Evolutionary conservation across 2,888 invertebrate genomes (phyloP).

Genomic region (Hydrotaea diabolus): DNA sequence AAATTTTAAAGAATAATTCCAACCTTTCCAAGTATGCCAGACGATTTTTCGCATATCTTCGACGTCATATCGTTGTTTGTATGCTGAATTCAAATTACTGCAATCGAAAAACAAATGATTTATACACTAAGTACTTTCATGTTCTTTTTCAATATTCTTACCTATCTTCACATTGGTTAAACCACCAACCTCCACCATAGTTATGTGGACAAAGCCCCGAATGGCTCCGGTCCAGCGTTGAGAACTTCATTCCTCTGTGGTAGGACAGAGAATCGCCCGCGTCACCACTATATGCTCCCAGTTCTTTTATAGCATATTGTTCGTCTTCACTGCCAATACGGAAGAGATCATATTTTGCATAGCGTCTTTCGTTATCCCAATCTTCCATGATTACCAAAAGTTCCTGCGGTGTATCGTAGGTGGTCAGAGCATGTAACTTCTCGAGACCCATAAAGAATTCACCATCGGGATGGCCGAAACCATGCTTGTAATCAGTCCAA

Average conservation of each 20-base stretch:
- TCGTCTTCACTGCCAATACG: constrained; percentile 85
- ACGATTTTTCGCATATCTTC: neutral
- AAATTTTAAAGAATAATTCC: constrained; percentile 6
- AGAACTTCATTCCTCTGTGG: constrained; percentile 86
- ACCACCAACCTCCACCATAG: constrained; percentile 89
- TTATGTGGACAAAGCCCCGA: constrained; percentile 84
- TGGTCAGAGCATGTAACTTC: constrained; percentile 82
- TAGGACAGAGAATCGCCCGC: constrained; percentile 86
- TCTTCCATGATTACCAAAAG: constrained; percentile 85
- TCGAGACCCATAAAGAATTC: constrained; percentile 88
- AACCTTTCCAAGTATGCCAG: constrained; percentile 17
- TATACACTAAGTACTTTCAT: too few relatives aligned
- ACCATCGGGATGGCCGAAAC: constrained; percentile 86
- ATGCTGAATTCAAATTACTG: constrained; percentile 1
- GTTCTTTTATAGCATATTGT: constrained; percentile 84
- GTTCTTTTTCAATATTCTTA: neutral
- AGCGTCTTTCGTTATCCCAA: constrained; percentile 82
- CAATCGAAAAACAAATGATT: neutral
- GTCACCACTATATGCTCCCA: constrained; percentile 84
- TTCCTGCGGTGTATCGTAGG: constrained; percentile 80
- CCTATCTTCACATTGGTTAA: constrained; percentile 82
- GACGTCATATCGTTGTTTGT: neutral
- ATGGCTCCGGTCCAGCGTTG: constrained; percentile 85
- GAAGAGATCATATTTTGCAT: constrained; percentile 84
- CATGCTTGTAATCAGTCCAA: constrained; percentile 85